phyloP scores from a whole-genome alignment of 2,888 invertebrate species.

The Minunthozetes semirufus region DNA sequence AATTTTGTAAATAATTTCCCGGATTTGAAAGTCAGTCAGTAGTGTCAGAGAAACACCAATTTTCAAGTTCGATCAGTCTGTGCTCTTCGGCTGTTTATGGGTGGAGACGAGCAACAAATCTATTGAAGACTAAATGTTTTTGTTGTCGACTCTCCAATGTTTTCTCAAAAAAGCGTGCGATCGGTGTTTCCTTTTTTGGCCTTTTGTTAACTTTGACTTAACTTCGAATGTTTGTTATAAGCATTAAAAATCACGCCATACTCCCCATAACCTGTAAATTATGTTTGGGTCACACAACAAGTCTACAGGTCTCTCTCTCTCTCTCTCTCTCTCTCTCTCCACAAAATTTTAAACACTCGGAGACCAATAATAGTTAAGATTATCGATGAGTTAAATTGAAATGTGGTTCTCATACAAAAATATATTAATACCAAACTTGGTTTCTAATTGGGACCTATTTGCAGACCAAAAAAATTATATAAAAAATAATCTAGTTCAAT shows the following conservation, averaged over 20 bases:
- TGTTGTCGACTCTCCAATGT: neutral
- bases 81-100: neutral
- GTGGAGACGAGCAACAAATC: neutral
- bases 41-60: neutral
- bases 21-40: conserved; percentile 26
- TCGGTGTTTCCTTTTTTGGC: neutral
- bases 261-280: conserved; percentile 6
- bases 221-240: neutral
- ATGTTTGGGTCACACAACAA: neutral
- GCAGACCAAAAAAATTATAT: neutral
- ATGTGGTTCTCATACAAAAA: neutral
- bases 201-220: neutral
- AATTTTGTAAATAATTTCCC: conserved; percentile 8
- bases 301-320: neutral
- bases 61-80: neutral
- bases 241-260: neutral
- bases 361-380: neutral
- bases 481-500: neutral
- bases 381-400: neutral
- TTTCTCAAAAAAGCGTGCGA: neutral
- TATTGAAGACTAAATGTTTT: neutral
- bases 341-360: neutral
- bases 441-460: neutral
- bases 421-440: neutral
- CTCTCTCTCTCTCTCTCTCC: neutral